Evolutionary conservation across 2,797 vertebrate species (phyloP), one percentile per base, ranked within the genome.

Genomic region (Gallinago solitaria): DNA sequence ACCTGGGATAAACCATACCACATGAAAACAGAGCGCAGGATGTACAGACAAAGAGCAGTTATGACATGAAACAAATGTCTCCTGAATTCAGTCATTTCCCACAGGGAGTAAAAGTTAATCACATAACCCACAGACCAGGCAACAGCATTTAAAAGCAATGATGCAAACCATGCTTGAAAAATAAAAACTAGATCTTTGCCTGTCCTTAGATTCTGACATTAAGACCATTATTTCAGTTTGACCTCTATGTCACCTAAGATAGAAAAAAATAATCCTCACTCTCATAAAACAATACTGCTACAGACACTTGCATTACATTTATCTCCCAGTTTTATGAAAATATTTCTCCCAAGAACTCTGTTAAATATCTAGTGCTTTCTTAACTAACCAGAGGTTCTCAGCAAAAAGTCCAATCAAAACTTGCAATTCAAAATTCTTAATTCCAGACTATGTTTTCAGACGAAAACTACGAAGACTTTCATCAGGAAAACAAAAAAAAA

Each of bases 51-150:
- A 85, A 91, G 51, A 88, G 80, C 70, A 94, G 61, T 21, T 81
- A 63, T 18, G 74, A 88, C 90, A 84, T 12, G 56, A 90, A 93
- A 86, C 59, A 91, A 95, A 95, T 56, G 85, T 90, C 93, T 94
- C 81, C 80, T 61, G 77, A 90, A 89, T 84, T 94, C 74, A 93
- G 93, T 89, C 91, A 94, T 96, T 95, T 91, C 89, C 94, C 89
- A 84, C 33, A 18, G 80, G 77, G 89, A 91, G n/a, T 16, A 93
- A 81, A 94, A 96, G 77, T 59, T 90, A 90, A 94, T 92, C 95
- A 87, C 63, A 17, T 51, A 91, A 87, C 83, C 63, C 60, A 70
- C 88, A 88, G 85, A 91, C 12, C 89, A 93, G 91, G 70, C 77
- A 96, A 95, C 25, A 48, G 24, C 80, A 50, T 79, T 93, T 90